Conservation (phyloP, 2,113 vertebrate species). For the Solenodon paradoxus region DNA sequence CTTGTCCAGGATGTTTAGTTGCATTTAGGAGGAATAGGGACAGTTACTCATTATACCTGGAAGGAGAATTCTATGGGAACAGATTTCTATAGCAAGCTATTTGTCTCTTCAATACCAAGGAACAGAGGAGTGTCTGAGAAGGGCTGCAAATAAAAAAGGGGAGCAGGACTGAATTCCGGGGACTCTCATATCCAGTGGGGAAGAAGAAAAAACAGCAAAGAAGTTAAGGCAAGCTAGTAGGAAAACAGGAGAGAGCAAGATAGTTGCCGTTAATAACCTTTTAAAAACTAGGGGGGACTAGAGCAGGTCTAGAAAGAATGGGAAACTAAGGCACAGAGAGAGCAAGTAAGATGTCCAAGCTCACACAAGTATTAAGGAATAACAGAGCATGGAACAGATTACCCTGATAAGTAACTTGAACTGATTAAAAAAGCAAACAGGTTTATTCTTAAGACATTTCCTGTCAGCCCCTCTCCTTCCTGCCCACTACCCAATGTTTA, state of each 20-base stretch:
- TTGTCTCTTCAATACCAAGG: not conserved
- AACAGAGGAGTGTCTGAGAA: not conserved
- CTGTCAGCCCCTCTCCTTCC: not conserved
- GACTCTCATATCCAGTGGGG: not conserved
- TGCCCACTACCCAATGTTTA: conserved; percentile 11
- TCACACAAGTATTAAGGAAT: not conserved
- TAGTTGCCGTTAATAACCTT: not conserved
- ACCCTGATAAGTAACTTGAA: not conserved
- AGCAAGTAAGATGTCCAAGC: not conserved
- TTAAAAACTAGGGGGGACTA: not conserved
- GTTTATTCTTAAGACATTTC: not conserved
- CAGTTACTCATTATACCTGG: not conserved
- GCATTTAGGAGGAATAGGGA: not conserved
- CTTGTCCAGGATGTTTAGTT: not conserved
- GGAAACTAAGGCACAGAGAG: not conserved
- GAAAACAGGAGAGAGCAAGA: not conserved
- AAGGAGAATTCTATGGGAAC: not conserved
- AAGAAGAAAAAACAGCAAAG: not conserved
- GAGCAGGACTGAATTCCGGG: not conserved
- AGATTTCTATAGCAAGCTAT: not conserved
- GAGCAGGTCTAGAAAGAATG: not conserved
- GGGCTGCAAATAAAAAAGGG: not conserved
- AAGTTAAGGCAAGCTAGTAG: not conserved
- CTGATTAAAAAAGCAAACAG: not conserved
- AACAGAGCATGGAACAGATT: not conserved